These are phyloP conservation scores for Caenorhabditis auriculariae DNA, from an alignment of 2,888 invertebrate species.

Conservation along the genomic window DNA sequence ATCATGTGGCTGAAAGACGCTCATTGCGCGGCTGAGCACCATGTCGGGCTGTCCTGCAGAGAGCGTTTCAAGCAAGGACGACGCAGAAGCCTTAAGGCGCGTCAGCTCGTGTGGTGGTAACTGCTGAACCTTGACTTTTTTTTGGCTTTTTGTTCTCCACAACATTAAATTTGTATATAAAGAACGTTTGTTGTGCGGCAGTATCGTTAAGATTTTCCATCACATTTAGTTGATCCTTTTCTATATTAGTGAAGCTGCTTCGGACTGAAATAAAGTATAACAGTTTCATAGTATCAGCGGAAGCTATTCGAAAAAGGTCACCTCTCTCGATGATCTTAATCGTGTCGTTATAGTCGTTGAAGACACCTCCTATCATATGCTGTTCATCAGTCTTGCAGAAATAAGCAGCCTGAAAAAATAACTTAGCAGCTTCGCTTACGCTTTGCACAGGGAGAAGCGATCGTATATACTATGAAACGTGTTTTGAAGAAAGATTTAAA, in stretches of 20 bases:
- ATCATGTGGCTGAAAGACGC: constrained; percentile 20
- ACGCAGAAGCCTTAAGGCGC: constrained; percentile 12
- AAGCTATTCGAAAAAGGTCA: neutral
- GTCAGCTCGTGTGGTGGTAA: constrained; percentile 19
- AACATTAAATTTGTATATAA: constrained; percentile 28
- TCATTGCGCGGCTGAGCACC: constrained; percentile 24
- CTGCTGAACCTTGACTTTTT: constrained; percentile 10
- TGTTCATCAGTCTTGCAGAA: constrained; percentile 22
- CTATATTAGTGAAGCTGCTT: constrained; percentile 11
- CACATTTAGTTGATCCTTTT: constrained; percentile 39
- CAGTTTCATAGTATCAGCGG: too few species aligned
- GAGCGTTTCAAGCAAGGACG: constrained; percentile 10
- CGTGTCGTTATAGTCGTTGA: constrained; percentile 14
- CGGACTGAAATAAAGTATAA: constrained; percentile 6
- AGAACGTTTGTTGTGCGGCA: constrained; percentile 26
- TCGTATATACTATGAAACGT: too few species aligned
- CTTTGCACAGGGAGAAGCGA: too few species aligned
- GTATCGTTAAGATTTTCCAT: constrained; percentile 39
- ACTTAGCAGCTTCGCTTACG: too few species aligned
- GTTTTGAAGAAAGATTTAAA: too few species aligned
- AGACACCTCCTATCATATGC: constrained; percentile 19
- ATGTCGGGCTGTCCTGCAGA: constrained; percentile 10
- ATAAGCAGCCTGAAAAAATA: constrained; percentile 16
- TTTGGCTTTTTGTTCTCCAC: neutral
- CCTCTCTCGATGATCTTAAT: constrained; percentile 18